phyloP scores from a whole-genome alignment of 2,888 invertebrate genomes.

The Pristionchus exspectatus region DNA sequence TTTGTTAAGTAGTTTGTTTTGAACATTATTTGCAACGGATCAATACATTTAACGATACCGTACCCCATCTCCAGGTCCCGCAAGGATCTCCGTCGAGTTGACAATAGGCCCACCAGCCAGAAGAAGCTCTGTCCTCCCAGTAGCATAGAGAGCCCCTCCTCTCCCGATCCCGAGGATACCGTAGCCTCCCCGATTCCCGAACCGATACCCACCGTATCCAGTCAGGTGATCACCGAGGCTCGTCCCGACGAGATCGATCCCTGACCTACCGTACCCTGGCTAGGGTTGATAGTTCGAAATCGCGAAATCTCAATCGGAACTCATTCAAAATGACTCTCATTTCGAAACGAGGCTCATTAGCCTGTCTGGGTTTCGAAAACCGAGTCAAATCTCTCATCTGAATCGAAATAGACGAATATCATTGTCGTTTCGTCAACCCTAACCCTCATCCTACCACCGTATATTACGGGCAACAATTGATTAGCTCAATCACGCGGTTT shows the following conservation, averaged over 20 bases:
- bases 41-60: neutral
- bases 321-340: no score
- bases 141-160: neutral
- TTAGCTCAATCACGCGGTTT: neutral
- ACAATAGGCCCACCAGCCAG: constrained; percentile 11
- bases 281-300: no score
- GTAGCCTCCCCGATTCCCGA: neutral
- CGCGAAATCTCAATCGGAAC: no score
- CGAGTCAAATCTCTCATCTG: no score
- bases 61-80: neutral
- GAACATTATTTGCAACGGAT: neutral
- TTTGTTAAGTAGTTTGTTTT: no score
- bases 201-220: constrained; percentile 20
- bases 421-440: no score
- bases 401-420: no score
- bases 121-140: constrained; percentile 20
- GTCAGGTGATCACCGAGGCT: constrained; percentile 19
- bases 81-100: neutral
- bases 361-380: no score
- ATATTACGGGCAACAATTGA: neutral
- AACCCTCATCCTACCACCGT: neutral
- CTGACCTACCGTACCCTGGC: neutral
- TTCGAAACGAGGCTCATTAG: no score
- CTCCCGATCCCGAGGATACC: neutral
- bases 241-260: neutral